Base-by-base conservation (phyloP, 2,113 vertebrate genomes). In the Acinonyx jubatus region DNA sequence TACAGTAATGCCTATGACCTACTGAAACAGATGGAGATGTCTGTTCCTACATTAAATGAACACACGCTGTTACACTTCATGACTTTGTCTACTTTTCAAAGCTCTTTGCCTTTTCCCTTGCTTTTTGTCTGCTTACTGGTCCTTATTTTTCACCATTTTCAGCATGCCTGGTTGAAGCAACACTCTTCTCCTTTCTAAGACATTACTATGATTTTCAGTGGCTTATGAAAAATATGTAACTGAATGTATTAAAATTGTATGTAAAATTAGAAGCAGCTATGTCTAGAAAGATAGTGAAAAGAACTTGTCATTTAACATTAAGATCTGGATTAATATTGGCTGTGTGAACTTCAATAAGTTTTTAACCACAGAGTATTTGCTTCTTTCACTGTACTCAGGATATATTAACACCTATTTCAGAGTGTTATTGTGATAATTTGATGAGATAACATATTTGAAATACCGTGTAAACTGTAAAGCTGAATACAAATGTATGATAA, bases 371-470 rank as follows among this genome's bases (percentile, higher is more conserved):
- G 13, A 92, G n/a, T 78, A 96, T 87, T 87, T 85, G 29, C 50
- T 88, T 95, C 74, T 38, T 97, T 36, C 38, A 78, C 29, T 90
- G 50, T 92, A 92, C 45, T 57, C 81, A 48, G 92, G 83, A 71
- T 96, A 92, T 87, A 95, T 92, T 96, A 92, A 95, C 97, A 97
- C 84, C 69, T 97, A 92, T 94, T 96, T 95, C 25, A 89, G 52
- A 96, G 73, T 81, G 74, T 82, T 96, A 95, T 38, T 88, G 41
- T 88, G 92, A 97, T 97, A 92, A 98, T 95, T 88, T 92, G 94
- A 97, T 95, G 84, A 96, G 87, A 95, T 94, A 97, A 87, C 65
- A 91, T 96, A 94, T 81, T 91, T 96, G 90, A 97, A 97, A 97
- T 91, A 45, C 25, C 50, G 94, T 48, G 13, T 95, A 95, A 97